phyloP scores from a whole-genome alignment of 2,888 invertebrate genomes.

The Lasioglossum lativentre region DNA sequence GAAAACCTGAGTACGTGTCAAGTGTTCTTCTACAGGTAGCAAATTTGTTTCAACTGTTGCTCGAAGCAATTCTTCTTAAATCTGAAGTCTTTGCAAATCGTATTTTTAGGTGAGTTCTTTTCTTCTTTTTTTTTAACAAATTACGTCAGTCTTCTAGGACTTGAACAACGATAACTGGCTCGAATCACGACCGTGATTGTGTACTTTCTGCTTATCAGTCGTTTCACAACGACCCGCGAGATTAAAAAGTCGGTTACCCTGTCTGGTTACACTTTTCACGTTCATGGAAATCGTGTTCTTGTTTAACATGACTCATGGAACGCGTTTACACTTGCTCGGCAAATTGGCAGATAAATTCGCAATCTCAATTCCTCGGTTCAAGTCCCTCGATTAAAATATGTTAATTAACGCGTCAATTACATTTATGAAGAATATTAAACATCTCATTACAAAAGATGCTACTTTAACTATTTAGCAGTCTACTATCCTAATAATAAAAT shows the following conservation, averaged over 20 bases:
- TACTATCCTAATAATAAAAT: no score
- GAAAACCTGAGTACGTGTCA: neutral
- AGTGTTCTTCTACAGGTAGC: neutral
- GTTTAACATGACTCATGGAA: neutral
- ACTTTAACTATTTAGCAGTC: no score
- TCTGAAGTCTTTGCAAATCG: neutral
- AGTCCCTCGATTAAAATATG: no score
- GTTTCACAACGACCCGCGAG: conserved; percentile 5
- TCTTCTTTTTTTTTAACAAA: neutral
- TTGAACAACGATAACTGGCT: neutral
- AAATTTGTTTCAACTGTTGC: neutral
- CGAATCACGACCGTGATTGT: neutral
- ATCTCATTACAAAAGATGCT: no score
- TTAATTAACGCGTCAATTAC: neutral
- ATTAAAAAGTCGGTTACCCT: conserved; percentile 6
- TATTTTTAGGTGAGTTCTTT: neutral
- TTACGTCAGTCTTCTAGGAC: neutral
- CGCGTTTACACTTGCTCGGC: neutral
- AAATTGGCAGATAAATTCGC: neutral
- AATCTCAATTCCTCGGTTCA: neutral
- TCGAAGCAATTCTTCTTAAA: neutral
- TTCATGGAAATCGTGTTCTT: neutral
- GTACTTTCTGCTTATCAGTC: neutral
- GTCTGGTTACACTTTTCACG: neutral
- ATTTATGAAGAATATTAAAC: neutral